These are phyloP conservation scores for Spea bombifrons DNA, from an alignment of 2,113 vertebrate genomes.

Conservation along the genomic window DNA sequence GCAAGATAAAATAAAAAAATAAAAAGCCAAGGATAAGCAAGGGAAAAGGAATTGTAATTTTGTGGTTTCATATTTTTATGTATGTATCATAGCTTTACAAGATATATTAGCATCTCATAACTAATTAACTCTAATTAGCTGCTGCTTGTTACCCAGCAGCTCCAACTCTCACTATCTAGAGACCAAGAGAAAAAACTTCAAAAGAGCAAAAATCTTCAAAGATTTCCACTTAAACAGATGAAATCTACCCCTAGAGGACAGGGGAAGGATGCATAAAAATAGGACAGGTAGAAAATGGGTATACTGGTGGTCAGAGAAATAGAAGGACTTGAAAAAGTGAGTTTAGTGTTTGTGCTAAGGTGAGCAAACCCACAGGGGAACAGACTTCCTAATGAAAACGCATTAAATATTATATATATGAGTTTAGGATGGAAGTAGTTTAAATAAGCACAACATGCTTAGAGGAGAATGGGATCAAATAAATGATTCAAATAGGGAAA, in stretches of 20 bases:
- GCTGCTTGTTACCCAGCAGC: slow-evolving; percentile 21
- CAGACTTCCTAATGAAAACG: no score
- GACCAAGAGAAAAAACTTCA: slow-evolving; percentile 31
- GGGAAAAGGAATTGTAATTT: background rate
- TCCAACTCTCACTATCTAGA: slow-evolving; percentile 8
- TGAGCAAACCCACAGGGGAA: no score
- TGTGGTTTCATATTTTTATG: background rate
- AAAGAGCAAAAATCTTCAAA: slow-evolving; percentile 41
- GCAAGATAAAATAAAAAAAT: background rate
- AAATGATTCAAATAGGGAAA: background rate
- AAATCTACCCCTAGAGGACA: slow-evolving; percentile 40
- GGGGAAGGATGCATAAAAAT: background rate
- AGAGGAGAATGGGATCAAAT: no score
- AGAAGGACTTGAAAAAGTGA: no score
- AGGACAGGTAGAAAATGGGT: background rate
- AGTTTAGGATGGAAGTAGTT: no score
- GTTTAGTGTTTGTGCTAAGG: no score
- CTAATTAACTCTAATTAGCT: slow-evolving; percentile 40
- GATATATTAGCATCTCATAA: slow-evolving; percentile 5
- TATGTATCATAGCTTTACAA: slow-evolving; percentile 1
- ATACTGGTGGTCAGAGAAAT: background rate
- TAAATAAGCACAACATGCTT: no score
- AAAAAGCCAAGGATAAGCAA: background rate
- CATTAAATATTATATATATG: no score
- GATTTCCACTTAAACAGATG: slow-evolving; percentile 19